These are phyloP conservation scores for Rhimphoctona megacephalus DNA, from an alignment of 2,888 invertebrate species.

Conservation along the genomic window DNA sequence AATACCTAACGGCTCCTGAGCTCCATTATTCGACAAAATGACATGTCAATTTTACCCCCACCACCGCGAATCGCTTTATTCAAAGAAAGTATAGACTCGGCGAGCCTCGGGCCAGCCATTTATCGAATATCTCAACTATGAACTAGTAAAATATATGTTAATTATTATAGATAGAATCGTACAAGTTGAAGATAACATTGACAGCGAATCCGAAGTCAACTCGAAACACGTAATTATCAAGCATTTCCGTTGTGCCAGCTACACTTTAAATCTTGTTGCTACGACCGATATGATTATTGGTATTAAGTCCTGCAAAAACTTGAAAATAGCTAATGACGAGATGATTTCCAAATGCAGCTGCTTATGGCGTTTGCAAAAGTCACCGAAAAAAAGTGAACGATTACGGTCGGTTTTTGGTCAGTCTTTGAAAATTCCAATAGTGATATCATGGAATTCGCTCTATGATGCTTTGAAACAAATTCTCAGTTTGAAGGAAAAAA, in stretches of 20 bases:
- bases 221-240: background rate
- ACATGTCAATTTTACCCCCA: too few species aligned
- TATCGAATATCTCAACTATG: too few species aligned
- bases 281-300: conserved; percentile 26
- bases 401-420: conserved; percentile 24
- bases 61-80: too few species aligned
- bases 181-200: background rate
- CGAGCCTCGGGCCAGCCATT: too few species aligned
- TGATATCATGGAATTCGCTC: conserved; percentile 51
- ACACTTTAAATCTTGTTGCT: conserved; percentile 29
- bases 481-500: conserved; percentile 24
- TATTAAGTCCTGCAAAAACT: conserved; percentile 14
- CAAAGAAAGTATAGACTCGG: too few species aligned
- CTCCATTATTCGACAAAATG: too few species aligned
- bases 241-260: conserved; percentile 29
- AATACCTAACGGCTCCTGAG: too few species aligned
- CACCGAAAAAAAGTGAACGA: conserved; percentile 43
- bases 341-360: conserved; percentile 16
- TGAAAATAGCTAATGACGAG: conserved; percentile 12
- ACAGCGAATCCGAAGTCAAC: background rate
- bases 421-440: conserved; percentile 49
- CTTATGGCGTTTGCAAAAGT: conserved; percentile 32
- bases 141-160: background rate
- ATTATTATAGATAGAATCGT: background rate
- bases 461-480: conserved; percentile 59